phyloP scores from a whole-genome alignment of 2,888 invertebrate species.

The Macaria notata region DNA sequence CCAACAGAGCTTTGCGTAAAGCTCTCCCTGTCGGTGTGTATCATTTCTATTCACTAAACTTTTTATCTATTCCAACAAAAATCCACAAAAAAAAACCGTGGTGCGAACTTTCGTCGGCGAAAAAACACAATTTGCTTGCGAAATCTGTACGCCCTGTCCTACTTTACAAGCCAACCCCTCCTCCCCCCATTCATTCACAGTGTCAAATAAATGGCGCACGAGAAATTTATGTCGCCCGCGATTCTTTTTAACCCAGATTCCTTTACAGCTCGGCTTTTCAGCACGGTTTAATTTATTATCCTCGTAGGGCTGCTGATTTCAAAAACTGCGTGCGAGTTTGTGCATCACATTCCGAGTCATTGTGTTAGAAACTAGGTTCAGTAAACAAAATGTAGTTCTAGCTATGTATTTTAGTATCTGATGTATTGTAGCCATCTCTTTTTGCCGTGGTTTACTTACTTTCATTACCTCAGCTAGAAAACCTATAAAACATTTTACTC shows the following conservation, averaged over 20 bases:
- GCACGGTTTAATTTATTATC: constrained; percentile 15
- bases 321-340: neutral
- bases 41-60: neutral
- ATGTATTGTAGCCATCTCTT: no score
- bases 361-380: no score
- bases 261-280: constrained; percentile 25
- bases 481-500: no score
- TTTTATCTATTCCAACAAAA: constrained; percentile 1
- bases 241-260: constrained; percentile 53
- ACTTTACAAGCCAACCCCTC: constrained; percentile 41
- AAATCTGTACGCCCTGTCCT: constrained; percentile 25
- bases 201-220: constrained; percentile 72
- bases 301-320: neutral
- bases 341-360: no score
- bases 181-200: constrained; percentile 51
- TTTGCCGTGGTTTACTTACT: no score
- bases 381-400: no score
- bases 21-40: neutral
- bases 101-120: constrained; percentile 15
- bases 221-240: constrained; percentile 68
- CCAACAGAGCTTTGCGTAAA: no score
- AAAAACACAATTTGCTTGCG: constrained; percentile 29
- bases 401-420: no score
- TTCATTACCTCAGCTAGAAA: no score
- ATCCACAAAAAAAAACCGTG: neutral